phyloP scores from a whole-genome alignment of 2,888 invertebrate species.

The Xylota segnis region DNA sequence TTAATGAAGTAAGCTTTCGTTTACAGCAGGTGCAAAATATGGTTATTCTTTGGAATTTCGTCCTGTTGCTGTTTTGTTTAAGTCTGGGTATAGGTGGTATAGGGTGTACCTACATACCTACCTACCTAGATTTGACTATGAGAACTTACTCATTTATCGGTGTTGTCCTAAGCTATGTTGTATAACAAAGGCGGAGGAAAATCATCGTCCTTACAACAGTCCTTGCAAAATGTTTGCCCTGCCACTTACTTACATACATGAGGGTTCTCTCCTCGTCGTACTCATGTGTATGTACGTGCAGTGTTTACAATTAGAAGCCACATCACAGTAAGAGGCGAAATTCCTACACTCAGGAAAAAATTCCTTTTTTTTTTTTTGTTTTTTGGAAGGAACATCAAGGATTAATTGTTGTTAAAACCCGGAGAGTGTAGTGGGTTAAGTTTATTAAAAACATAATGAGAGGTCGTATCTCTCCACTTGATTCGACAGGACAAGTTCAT shows the following conservation, averaged over 20 bases:
- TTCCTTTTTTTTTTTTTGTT: too few species aligned
- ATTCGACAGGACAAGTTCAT: too few species aligned
- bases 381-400: too few species aligned
- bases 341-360: slow-evolving; percentile 1
- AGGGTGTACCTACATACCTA: too few species aligned
- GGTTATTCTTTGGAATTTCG: slow-evolving; percentile 6
- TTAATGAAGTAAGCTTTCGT: slow-evolving; percentile 52
- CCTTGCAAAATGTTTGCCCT: not conserved
- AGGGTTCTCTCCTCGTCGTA: not conserved
- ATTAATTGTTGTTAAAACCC: too few species aligned
- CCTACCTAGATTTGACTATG: not conserved
- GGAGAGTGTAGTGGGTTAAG: too few species aligned
- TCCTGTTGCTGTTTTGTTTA: slow-evolving; percentile 11
- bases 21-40: slow-evolving; percentile 10
- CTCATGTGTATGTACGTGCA: not conserved
- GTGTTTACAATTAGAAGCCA: slow-evolving; percentile 2
- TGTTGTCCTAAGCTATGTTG: not conserved
- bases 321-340: not conserved
- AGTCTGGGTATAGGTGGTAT: too few species aligned
- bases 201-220: not conserved
- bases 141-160: not conserved
- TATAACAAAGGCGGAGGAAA: not conserved
- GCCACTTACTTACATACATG: not conserved
- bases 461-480: too few species aligned
- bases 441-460: too few species aligned